Evolutionary conservation across 2,888 invertebrate genomes (phyloP).

Genomic region (Vanessa cardui): DNA sequence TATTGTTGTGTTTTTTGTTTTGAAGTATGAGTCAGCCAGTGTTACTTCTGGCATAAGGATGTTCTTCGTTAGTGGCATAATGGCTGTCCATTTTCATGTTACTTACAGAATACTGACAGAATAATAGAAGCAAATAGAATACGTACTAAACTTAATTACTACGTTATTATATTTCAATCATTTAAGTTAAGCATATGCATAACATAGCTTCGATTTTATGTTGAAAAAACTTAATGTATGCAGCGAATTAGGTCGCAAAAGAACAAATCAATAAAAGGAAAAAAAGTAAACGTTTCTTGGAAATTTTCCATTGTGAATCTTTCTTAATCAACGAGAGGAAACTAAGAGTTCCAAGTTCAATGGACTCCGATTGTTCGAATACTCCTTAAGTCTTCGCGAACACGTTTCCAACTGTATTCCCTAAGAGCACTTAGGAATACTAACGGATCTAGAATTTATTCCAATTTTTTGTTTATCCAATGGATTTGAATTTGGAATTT

Average conservation of each 20-base stretch:
- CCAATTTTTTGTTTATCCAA: background rate
- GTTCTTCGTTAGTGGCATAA: too few relatives aligned
- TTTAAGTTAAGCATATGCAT: too few relatives aligned
- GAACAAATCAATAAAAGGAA: background rate
- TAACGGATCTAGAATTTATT: background rate
- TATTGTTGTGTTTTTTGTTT: too few relatives aligned
- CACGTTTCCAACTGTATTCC: conserved; percentile 2
- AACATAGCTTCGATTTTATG: background rate
- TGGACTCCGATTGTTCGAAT: conserved; percentile 4
- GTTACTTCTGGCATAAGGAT: too few relatives aligned
- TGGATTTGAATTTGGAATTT: background rate
- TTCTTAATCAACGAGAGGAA: conserved; percentile 10
- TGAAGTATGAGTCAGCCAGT: too few relatives aligned
- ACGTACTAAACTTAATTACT: too few relatives aligned
- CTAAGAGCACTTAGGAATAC: conserved; percentile 10
- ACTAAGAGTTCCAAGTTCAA: conserved; percentile 9
- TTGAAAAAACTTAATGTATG: background rate
- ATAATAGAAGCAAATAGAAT: too few relatives aligned
- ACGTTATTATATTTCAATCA: too few relatives aligned
- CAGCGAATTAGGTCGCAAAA: background rate
- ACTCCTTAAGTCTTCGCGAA: conserved; percentile 2
- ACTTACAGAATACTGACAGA: too few relatives aligned
- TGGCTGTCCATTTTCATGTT: too few relatives aligned
- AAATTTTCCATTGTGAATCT: background rate
- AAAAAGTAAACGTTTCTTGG: background rate